Conservation (phyloP, 1,140 invertebrate species). For the Caenorhabditis latens region DNA sequence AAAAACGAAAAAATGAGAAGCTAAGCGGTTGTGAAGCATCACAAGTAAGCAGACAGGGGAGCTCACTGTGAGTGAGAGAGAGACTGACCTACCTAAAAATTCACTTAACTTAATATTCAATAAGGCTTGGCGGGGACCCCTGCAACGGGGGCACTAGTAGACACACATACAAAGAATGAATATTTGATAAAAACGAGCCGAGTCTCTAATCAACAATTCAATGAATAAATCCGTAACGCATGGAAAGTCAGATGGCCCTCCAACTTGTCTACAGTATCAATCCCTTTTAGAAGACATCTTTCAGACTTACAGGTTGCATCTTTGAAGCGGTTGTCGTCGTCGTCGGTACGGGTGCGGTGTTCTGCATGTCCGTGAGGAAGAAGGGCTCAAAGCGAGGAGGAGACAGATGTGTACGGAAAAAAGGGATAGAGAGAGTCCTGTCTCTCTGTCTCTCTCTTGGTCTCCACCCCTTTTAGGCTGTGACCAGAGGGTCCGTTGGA, state of each 20-base stretch:
- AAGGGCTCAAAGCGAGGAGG: conserved; percentile 18
- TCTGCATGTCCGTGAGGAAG: conserved; percentile 37
- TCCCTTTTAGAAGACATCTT: background rate
- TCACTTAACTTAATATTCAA: conserved; percentile 57
- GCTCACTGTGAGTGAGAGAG: conserved; percentile 27
- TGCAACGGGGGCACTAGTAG: conserved; percentile 34
- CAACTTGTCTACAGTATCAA: background rate
- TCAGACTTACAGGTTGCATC: conserved; percentile 44
- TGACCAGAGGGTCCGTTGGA: background rate
- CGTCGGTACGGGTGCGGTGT: conserved; percentile 49
- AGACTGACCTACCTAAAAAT: conserved; percentile 53
- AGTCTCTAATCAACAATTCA: conserved; percentile 56
- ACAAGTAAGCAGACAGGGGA: conserved; percentile 22
- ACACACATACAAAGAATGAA: conserved; percentile 56
- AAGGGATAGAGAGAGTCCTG: background rate
- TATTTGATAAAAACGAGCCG: conserved; percentile 56
- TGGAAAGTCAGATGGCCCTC: conserved; percentile 39
- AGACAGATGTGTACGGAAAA: conserved; percentile 48
- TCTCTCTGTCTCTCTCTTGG: conserved; percentile 1
- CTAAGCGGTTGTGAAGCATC: background rate
- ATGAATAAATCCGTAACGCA: conserved; percentile 54
- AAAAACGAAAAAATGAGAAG: conserved; percentile 51
- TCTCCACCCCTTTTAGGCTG: conserved; percentile 39
- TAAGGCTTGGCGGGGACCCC: conserved; percentile 50
- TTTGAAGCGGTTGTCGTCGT: conserved; percentile 35